Conservation (phyloP, 1,140 invertebrate genomes). For the Melitaea cinxia region DNA sequence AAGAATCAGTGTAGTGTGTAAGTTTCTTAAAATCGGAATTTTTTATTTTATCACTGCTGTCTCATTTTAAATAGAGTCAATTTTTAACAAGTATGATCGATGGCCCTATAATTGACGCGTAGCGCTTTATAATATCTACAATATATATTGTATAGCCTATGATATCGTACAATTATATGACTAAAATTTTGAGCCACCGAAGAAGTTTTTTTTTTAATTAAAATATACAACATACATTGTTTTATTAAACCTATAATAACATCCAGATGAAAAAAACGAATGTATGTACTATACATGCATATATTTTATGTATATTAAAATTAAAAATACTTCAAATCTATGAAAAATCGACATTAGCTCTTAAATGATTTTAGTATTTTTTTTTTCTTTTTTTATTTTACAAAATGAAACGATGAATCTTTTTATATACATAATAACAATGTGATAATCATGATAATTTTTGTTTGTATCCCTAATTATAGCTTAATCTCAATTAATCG, state of each 20-base stretch:
- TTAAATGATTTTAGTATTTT: not conserved
- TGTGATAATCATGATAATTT: no score
- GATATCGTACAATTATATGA: not conserved
- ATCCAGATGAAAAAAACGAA: no score
- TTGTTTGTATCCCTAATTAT: no score
- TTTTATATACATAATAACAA: slow-evolving; percentile 1
- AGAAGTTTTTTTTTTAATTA: not conserved
- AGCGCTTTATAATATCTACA: not conserved
- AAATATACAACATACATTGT: not conserved
- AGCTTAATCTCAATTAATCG: no score
- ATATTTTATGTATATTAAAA: no score
- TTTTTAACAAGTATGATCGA: slow-evolving; percentile 20
- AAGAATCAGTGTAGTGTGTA: slow-evolving; percentile 6
- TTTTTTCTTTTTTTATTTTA: not conserved
- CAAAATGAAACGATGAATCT: not conserved
- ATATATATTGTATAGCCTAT: not conserved
- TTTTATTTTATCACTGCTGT: slow-evolving; percentile 3
- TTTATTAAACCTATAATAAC: no score
- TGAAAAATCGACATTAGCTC: no score
- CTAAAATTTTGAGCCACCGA: not conserved
- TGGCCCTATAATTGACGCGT: slow-evolving; percentile 17
- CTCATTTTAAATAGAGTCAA: slow-evolving; percentile 13
- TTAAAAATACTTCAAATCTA: no score
- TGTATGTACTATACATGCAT: no score
- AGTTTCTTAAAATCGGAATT: slow-evolving; percentile 13